Evolutionary conservation across 1,140 invertebrate genomes (phyloP), one percentile per base, ranked within the genome.

Genomic region (Drosophila equinoxialis): DNA sequence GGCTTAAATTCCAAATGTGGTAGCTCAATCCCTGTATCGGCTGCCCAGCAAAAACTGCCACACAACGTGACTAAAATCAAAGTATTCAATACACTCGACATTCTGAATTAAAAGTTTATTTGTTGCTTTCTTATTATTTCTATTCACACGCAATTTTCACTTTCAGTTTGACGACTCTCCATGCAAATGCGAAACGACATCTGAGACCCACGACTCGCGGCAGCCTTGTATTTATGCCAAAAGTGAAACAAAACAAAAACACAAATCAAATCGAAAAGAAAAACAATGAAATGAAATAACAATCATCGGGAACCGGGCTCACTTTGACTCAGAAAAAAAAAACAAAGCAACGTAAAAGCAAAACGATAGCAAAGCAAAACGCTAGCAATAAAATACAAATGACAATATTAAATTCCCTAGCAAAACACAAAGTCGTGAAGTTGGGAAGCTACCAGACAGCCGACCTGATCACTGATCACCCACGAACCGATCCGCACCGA

Each of bases 351-450:
- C 14, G 8, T 20, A 51, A 51, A 51, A 20, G 17, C 45, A 39
- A 41, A 14, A 42, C 60, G 35, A 67, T 45, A 54, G 14, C 33
- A 69, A 71, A 73, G 69, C 77, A 73, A 84, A 30, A 79, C 73
- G 74, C 51, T 77, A 65, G 60, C 58, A 76, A 69, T 48, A 35
- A 82, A 83, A 86, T 83, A 87, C 83, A 83, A 86, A 89, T 77
- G 83, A 89, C 83, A 79, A 83, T 83, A 86, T 86, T 87, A 87
- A 83, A 83, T 86, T 77, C 83, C 79, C 72, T 67, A 69, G 54
- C 23, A 64, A 58, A 51, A 51, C 0, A 30, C 30, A 30, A 51
- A 80, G 65, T 80, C 78, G 78, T 80, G 77, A 76, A 76, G 78
- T 66, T 60, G 39, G 17, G 45, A 51, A 51, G 45, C 45, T 23